These are phyloP conservation scores for Pseudorectes ferrugineus DNA, from an alignment of 2,113 vertebrate genomes.

Conservation along the genomic window DNA sequence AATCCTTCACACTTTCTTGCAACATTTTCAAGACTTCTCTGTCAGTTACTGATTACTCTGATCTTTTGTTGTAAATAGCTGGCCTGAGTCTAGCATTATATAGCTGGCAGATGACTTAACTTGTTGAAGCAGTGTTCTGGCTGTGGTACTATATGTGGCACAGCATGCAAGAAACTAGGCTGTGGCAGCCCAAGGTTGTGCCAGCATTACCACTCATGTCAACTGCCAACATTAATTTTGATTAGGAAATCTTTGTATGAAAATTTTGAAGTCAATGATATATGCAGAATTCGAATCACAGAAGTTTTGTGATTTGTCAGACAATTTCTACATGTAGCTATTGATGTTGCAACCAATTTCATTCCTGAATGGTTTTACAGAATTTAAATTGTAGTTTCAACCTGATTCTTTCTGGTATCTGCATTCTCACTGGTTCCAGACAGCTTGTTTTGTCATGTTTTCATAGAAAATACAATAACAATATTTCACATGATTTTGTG, in stretches of 20 bases:
- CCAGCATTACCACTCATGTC: not conserved
- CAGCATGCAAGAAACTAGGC: not conserved
- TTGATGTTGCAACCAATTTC: not conserved
- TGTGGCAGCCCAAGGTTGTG: not conserved
- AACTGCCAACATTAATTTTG: not conserved
- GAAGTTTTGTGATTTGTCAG: not conserved
- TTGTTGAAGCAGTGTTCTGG: not conserved
- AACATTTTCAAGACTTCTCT: not conserved
- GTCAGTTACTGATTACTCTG: not conserved
- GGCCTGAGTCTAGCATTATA: not conserved
- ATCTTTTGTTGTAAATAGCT: not conserved
- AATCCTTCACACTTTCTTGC: not conserved
- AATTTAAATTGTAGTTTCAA: constrained; percentile 28
- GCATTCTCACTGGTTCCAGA: not conserved
- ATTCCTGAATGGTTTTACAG: constrained; percentile 22
- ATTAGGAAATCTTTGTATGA: not conserved
- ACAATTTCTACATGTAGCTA: not conserved
- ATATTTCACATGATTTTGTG: not conserved
- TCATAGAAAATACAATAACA: not conserved
- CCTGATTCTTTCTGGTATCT: not conserved
- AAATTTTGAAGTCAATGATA: not conserved
- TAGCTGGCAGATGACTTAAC: not conserved
- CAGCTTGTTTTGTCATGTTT: not conserved
- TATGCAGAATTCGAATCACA: not conserved
- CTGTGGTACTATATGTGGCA: not conserved